A percentile compares a stretch with the other conserved stretches of the same genome.
Conservation (phyloP, 2,797 vertebrate genomes). For the Pitangus sulphuratus region DNA sequence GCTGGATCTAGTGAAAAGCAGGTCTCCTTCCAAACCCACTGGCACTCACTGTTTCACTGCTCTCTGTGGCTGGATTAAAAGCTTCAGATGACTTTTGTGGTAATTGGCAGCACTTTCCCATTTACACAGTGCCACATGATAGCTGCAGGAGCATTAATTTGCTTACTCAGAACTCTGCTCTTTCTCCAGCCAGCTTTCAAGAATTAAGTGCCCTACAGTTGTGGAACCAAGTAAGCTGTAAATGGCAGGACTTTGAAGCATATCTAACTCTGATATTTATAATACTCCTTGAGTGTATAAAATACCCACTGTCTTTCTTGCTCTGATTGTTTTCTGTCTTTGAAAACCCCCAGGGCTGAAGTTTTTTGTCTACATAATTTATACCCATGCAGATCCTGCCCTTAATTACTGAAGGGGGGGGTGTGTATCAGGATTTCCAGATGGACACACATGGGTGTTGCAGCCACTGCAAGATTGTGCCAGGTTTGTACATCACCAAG, state of each 20-base stretch:
- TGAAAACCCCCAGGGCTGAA: background rate
- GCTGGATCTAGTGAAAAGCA: background rate
- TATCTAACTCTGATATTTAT: background rate
- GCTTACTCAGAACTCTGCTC: background rate
- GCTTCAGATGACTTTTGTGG: background rate
- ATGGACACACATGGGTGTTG: fast-evolving
- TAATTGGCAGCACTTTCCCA: background rate
- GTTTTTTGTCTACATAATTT: background rate
- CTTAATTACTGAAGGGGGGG: background rate
- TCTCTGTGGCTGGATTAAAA: background rate
- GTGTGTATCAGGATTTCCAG: background rate
- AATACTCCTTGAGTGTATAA: background rate
- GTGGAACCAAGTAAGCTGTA: background rate
- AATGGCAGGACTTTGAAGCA: background rate
- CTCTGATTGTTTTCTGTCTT: background rate
- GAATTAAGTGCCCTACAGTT: background rate
- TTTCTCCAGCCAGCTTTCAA: background rate
- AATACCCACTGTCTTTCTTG: background rate
- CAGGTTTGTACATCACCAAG: background rate
- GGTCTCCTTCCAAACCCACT: background rate
- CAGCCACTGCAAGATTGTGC: background rate
- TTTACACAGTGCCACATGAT: background rate
- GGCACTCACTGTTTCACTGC: background rate
- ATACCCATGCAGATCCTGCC: background rate
- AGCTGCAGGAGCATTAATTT: background rate